Conservation (phyloP, 2,888 invertebrate genomes). For the Cartodere bifasciata region DNA sequence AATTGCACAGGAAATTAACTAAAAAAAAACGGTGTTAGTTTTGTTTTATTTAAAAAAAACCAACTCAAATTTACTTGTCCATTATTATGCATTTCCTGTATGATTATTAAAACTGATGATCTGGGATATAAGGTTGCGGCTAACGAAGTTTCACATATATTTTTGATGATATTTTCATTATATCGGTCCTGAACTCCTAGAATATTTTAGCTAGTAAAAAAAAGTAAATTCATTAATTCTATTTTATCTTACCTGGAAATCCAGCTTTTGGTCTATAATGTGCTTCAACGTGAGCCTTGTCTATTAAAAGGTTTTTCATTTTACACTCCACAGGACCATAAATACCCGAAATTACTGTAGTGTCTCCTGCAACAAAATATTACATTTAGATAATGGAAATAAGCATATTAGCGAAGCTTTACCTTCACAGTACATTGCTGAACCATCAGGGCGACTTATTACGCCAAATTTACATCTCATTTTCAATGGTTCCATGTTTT, state of each 20-base stretch:
- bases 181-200: slow-evolving; percentile 53
- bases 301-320: slow-evolving; percentile 59
- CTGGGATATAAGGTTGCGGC: slow-evolving; percentile 64
- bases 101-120: slow-evolving; percentile 60
- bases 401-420: no score
- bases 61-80: slow-evolving; percentile 49
- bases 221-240: slow-evolving; percentile 1
- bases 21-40: slow-evolving; percentile 25
- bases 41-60: no score
- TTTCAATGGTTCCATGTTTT: slow-evolving; percentile 9
- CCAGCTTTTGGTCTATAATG: slow-evolving; percentile 66
- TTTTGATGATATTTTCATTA: slow-evolving; percentile 60
- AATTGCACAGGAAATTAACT: slow-evolving; percentile 67
- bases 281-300: slow-evolving; percentile 69
- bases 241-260: slow-evolving; percentile 40
- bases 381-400: slow-evolving; percentile 7
- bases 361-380: slow-evolving; percentile 49
- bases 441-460: slow-evolving; percentile 64
- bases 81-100: slow-evolving; percentile 79
- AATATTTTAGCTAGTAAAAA: slow-evolving; percentile 11
- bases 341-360: slow-evolving; percentile 61
- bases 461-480: slow-evolving; percentile 47
- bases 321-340: slow-evolving; percentile 77
- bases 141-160: slow-evolving; percentile 64
- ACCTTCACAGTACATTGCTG: slow-evolving; percentile 69